Percentiles rank a stretch among this genome's conserved stretches.
Conservation (phyloP, 2,113 vertebrate genomes). For the Daubentonia madagascariensis region DNA sequence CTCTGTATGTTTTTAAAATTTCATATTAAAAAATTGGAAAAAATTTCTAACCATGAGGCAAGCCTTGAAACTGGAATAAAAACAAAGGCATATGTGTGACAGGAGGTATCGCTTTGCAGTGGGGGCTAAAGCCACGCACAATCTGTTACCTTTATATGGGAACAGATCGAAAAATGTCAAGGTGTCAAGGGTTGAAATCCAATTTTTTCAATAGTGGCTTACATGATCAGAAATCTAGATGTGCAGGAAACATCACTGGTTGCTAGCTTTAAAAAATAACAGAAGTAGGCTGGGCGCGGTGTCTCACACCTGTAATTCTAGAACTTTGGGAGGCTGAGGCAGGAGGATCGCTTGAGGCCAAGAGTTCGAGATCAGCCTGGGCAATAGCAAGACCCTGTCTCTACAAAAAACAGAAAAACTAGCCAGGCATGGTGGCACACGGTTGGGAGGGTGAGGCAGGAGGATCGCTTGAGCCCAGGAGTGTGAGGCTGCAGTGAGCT, state of each 20-base stretch:
- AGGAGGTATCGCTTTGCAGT: not conserved
- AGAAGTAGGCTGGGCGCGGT: not conserved
- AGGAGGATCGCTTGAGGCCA: too few species aligned
- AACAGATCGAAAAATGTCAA: not conserved
- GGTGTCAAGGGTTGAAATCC: not conserved
- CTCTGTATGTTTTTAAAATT: not conserved
- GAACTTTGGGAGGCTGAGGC: too few species aligned
- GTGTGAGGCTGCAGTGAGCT: too few species aligned
- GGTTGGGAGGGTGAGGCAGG: too few species aligned
- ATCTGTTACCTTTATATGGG: not conserved
- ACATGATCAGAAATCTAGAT: not conserved
- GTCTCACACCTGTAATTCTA: too few species aligned
- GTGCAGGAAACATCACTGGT: not conserved
- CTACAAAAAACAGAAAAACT: too few species aligned
- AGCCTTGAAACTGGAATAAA: not conserved
- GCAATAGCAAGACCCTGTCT: too few species aligned
- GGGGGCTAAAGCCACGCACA: not conserved
- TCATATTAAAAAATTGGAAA: not conserved
- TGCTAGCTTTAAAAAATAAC: not conserved
- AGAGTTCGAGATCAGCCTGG: too few species aligned
- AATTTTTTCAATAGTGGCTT: not conserved
- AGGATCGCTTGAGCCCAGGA: too few species aligned
- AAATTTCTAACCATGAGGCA: not conserved
- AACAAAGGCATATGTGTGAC: not conserved
- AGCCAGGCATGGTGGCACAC: too few species aligned